Percentiles rank a stretch among this genome's conserved stretches.
phyloP scores from a whole-genome alignment of 2,113 vertebrate genomes.

The Phasianus colchicus region DNA sequence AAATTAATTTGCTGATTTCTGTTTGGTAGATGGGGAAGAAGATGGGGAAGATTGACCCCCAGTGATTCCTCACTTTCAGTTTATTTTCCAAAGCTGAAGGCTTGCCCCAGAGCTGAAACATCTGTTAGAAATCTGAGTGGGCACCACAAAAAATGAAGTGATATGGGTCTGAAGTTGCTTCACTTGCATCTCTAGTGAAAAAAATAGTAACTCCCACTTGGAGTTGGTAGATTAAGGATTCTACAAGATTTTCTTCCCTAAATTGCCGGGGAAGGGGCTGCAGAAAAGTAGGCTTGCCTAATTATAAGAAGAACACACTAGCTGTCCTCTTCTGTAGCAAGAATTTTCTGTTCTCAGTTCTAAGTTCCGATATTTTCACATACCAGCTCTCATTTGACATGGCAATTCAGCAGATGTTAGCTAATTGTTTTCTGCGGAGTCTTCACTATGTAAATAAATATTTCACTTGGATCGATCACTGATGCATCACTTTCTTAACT shows the following conservation, averaged over 20 bases:
- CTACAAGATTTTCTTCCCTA: not conserved
- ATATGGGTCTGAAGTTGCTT: not conserved
- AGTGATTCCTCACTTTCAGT: not conserved
- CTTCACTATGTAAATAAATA: not conserved
- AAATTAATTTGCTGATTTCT: not conserved
- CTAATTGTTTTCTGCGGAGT: not conserved
- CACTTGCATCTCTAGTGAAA: not conserved
- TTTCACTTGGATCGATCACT: not conserved
- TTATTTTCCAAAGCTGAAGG: not conserved
- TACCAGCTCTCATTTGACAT: not conserved
- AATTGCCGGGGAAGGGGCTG: not conserved
- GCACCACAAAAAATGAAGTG: not conserved
- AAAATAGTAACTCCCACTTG: not conserved
- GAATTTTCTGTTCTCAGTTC: not conserved
- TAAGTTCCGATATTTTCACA: not conserved
- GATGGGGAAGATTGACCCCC: not conserved
- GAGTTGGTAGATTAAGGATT: not conserved
- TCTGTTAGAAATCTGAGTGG: not conserved
- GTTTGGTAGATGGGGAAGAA: not conserved
- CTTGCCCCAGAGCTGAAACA: not conserved
- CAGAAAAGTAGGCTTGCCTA: not conserved
- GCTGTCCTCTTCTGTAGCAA: not conserved
- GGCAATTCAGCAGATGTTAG: conserved; percentile 15
- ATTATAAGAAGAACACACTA: not conserved
- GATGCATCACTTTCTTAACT: not conserved